phyloP scores from a whole-genome alignment of 2,888 invertebrate genomes.

The Drosophila siamana region DNA sequence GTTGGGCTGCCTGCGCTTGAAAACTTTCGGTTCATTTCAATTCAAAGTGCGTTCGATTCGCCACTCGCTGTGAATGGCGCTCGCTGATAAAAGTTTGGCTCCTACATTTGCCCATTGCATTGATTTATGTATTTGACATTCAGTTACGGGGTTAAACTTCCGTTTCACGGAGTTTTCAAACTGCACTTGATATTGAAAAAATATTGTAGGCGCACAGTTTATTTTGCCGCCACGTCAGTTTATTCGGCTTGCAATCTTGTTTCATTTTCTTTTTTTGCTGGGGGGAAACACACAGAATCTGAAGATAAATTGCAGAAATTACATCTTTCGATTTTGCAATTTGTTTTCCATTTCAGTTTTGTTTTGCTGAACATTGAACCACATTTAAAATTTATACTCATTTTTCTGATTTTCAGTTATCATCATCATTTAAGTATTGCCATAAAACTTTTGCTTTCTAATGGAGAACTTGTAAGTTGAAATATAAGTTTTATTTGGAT shows the following conservation, averaged over 20 bases:
- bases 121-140: slow-evolving; percentile 31
- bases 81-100: slow-evolving; percentile 21
- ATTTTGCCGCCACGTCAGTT: slow-evolving; percentile 1
- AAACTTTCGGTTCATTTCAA: slow-evolving; percentile 50
- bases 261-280: not conserved
- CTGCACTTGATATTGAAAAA: slow-evolving; percentile 15
- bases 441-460: too few relatives aligned
- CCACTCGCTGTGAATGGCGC: slow-evolving; percentile 15
- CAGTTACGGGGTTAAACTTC: slow-evolving; percentile 13
- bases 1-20: slow-evolving; percentile 19
- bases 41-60: slow-evolving; percentile 39
- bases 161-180: slow-evolving; percentile 18
- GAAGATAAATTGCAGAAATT: not conserved
- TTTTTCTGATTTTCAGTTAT: too few relatives aligned
- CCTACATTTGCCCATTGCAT: slow-evolving; percentile 11
- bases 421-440: too few relatives aligned
- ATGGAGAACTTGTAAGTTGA: too few relatives aligned
- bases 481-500: too few relatives aligned
- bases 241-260: not conserved
- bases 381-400: too few relatives aligned
- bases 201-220: slow-evolving; percentile 1
- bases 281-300: not conserved
- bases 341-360: not conserved
- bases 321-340: not conserved
- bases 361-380: too few relatives aligned